phyloP scores from a whole-genome alignment of 2,888 invertebrate species.

The Bombyx huttoni region DNA sequence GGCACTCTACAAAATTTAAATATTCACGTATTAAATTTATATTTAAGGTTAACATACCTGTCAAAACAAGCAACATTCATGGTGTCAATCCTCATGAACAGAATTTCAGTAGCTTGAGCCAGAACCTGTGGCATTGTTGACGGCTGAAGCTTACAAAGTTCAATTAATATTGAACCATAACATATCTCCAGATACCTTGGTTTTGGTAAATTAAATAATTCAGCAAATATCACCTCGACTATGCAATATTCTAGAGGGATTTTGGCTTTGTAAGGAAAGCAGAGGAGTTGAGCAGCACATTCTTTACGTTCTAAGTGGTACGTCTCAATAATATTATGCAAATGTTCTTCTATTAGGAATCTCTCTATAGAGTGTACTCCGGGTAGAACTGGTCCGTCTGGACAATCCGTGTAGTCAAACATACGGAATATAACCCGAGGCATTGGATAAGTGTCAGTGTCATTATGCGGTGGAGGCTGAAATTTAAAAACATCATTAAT shows the following conservation, averaged over 20 bases:
- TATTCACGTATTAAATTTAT: neutral
- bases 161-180: constrained; percentile 95
- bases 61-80: constrained; percentile 99
- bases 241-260: constrained; percentile 98
- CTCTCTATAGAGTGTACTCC: constrained; percentile 98
- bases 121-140: constrained; percentile 97
- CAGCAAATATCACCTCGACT: constrained; percentile 96
- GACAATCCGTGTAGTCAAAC: constrained; percentile 99
- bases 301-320: constrained; percentile 92
- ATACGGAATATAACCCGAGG: constrained; percentile 95
- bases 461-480: constrained; percentile 93
- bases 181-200: constrained; percentile 92
- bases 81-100: constrained; percentile 95
- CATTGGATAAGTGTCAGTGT: constrained; percentile 91
- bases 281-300: constrained; percentile 92
- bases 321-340: constrained; percentile 92
- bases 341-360: constrained; percentile 97
- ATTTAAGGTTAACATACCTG: constrained; percentile 60
- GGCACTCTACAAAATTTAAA: neutral
- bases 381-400: constrained; percentile 92
- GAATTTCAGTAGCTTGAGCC: constrained; percentile 97
- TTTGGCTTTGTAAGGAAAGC: constrained; percentile 93
- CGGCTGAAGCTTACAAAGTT: constrained; percentile 96
- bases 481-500: constrained; percentile 13
- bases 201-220: constrained; percentile 92